These are phyloP conservation scores for Tetragonula clypearis DNA, from an alignment of 1,140 invertebrate species.

Conservation along the genomic window DNA sequence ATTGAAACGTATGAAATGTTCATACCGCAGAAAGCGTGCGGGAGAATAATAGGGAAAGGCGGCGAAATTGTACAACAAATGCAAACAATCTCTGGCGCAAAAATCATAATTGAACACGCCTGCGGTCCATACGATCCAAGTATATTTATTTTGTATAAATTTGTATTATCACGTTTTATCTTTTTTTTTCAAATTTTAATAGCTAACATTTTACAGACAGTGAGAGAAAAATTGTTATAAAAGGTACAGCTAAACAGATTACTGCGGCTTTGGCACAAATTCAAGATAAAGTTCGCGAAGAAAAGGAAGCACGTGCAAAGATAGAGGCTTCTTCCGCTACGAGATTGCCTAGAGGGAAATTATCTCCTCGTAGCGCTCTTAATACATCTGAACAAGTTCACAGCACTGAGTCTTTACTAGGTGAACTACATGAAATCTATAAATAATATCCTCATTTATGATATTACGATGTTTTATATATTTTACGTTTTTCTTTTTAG, in stretches of 20 bases:
- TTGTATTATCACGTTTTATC: neutral
- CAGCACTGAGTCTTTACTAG: constrained; percentile 15
- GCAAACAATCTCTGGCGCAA: constrained; percentile 84
- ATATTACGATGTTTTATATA: neutral
- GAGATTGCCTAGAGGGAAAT: constrained; percentile 80
- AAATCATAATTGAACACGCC: constrained; percentile 81
- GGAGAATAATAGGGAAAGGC: constrained; percentile 87
- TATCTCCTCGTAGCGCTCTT: constrained; percentile 41
- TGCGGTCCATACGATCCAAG: constrained; percentile 32
- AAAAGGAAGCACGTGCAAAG: constrained; percentile 78
- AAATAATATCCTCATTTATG: constrained; percentile 31
- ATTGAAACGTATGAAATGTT: constrained; percentile 85
- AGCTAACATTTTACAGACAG: constrained; percentile 71
- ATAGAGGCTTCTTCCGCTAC: constrained; percentile 74
- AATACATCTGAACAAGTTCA: neutral
- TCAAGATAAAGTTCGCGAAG: constrained; percentile 84
- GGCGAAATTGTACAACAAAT: constrained; percentile 88
- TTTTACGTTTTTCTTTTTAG: constrained; percentile 44
- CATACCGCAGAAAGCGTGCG: constrained; percentile 85
- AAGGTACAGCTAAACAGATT: constrained; percentile 84
- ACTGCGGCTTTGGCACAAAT: constrained; percentile 83
- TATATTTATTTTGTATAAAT: constrained; percentile 29
- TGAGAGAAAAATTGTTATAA: constrained; percentile 82
- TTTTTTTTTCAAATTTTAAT: constrained; percentile 11
- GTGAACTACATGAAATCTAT: constrained; percentile 21